These are phyloP conservation scores for Oxycera nigricornis DNA, from an alignment of 2,888 invertebrate species.

Conservation along the genomic window DNA sequence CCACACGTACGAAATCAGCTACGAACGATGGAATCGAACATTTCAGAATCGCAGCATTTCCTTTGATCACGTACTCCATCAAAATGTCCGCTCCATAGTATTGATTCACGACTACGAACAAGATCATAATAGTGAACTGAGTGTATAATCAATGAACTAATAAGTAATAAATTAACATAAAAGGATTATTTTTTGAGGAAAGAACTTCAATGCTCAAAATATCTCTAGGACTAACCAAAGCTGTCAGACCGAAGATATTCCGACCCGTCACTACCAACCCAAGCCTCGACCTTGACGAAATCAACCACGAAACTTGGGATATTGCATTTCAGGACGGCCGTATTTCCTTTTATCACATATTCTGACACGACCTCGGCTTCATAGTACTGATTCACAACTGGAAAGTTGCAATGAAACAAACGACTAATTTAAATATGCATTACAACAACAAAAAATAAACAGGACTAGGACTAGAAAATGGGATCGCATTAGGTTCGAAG, in stretches of 20 bases:
- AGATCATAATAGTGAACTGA: background rate
- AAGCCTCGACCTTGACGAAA: conserved; percentile 87
- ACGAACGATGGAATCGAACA: conserved; percentile 79
- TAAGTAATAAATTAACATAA: background rate
- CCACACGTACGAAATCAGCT: conserved; percentile 74
- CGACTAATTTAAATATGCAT: background rate
- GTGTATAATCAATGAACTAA: background rate
- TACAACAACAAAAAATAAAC: conserved; percentile 38
- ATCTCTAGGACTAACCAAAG: conserved; percentile 68
- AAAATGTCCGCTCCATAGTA: conserved; percentile 75
- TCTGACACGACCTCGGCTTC: conserved; percentile 89
- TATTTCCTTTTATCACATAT: conserved; percentile 87
- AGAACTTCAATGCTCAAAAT: background rate
- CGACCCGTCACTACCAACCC: conserved; percentile 73
- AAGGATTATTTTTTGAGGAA: background rate
- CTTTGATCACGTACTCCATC: conserved; percentile 76
- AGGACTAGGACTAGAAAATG: background rate
- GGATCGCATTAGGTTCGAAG: background rate
- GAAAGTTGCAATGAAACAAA: background rate
- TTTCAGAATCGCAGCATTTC: conserved; percentile 75
- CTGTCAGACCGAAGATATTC: conserved; percentile 74
- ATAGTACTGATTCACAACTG: conserved; percentile 88
- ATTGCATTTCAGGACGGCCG: conserved; percentile 86
- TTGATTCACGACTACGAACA: conserved; percentile 71
- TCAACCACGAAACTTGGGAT: conserved; percentile 91